A percentile compares a stretch with the other conserved stretches of the same genome.
These are phyloP conservation scores for Chaetophractus vellerosus DNA, from an alignment of 2,797 vertebrate genomes.

Conservation along the genomic window DNA sequence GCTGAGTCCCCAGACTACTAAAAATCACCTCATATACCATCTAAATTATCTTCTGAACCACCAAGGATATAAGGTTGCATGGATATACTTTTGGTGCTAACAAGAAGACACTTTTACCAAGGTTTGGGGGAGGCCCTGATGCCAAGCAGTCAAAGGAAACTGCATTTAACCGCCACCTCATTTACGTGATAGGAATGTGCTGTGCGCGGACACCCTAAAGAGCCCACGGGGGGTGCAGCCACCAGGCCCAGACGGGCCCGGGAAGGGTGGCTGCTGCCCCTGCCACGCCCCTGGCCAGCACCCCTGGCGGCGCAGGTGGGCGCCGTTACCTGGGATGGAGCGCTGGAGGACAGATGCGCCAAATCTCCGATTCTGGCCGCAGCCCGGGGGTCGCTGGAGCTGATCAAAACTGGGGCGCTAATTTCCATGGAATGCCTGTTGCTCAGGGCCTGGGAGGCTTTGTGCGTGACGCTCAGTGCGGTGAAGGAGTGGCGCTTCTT, in stretches of 20 bases:
- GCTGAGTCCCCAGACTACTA: fast-evolving
- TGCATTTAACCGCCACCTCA: not conserved
- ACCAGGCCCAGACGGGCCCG: not conserved
- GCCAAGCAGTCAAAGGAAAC: not conserved
- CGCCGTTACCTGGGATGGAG: constrained; percentile 91
- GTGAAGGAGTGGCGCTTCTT: constrained; percentile 99
- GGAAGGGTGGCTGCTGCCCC: not conserved
- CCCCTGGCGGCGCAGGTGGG: not conserved
- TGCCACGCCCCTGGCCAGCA: not conserved
- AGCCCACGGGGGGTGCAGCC: not conserved
- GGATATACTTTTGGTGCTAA: too few relatives aligned
- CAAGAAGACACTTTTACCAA: not conserved
- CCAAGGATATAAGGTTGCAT: not conserved
- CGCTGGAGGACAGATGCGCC: constrained; percentile 92
- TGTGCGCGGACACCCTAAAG: not conserved
- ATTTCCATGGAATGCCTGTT: constrained; percentile 99
- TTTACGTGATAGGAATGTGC: not conserved
- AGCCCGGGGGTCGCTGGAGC: constrained; percentile 97
- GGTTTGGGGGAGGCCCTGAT: fast-evolving
- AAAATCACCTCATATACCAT: not conserved
- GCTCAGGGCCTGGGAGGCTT: constrained; percentile 94
- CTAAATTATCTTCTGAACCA: not conserved
- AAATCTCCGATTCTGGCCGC: constrained; percentile 95
- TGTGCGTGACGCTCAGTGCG: constrained; percentile 97
- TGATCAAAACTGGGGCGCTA: constrained; percentile 97